phyloP scores from a whole-genome alignment of 2,888 invertebrate species.

The Sphaerophoria taeniata region DNA sequence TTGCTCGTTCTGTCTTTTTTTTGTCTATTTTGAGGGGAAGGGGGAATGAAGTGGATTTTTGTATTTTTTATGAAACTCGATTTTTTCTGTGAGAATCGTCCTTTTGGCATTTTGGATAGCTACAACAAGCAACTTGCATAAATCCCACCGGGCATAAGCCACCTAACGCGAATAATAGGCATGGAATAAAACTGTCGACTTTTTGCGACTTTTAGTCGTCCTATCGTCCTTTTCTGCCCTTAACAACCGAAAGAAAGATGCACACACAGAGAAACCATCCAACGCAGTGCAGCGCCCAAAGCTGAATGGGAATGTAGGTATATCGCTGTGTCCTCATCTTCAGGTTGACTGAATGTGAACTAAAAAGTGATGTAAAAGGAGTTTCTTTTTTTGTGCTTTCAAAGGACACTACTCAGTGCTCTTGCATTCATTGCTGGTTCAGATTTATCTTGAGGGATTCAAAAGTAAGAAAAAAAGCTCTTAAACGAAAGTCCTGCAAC shows the following conservation, averaged over 20 bases:
- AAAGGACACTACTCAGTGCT: slow-evolving; percentile 46
- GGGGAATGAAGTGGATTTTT: too few species aligned
- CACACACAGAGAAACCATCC: slow-evolving; percentile 10
- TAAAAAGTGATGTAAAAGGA: slow-evolving; percentile 58
- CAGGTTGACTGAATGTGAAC: slow-evolving; percentile 71
- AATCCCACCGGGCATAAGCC: slow-evolving; percentile 58
- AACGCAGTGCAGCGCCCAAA: slow-evolving; percentile 4
- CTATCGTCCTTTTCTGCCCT: too few species aligned
- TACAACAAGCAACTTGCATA: slow-evolving; percentile 51
- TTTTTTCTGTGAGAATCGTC: slow-evolving; percentile 16
- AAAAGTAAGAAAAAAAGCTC: slow-evolving; percentile 11
- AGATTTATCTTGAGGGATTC: neutral
- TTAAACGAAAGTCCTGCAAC: slow-evolving; percentile 30
- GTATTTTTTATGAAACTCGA: neutral
- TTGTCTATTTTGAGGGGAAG: neutral
- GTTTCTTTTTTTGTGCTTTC: slow-evolving; percentile 36
- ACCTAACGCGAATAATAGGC: slow-evolving; percentile 73
- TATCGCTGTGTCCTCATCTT: slow-evolving; percentile 66
- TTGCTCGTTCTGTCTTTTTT: slow-evolving; percentile 53
- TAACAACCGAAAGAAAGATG: slow-evolving; percentile 51
- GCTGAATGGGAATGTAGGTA: slow-evolving; percentile 29
- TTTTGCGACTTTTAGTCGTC: too few species aligned
- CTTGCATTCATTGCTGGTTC: slow-evolving; percentile 30
- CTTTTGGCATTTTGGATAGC: slow-evolving; percentile 44
- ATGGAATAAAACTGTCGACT: slow-evolving; percentile 72